Evolutionary conservation across 1,140 invertebrate species (phyloP), one percentile per base, ranked within the genome.

Genomic region (Leptestheria dahalacensis): DNA sequence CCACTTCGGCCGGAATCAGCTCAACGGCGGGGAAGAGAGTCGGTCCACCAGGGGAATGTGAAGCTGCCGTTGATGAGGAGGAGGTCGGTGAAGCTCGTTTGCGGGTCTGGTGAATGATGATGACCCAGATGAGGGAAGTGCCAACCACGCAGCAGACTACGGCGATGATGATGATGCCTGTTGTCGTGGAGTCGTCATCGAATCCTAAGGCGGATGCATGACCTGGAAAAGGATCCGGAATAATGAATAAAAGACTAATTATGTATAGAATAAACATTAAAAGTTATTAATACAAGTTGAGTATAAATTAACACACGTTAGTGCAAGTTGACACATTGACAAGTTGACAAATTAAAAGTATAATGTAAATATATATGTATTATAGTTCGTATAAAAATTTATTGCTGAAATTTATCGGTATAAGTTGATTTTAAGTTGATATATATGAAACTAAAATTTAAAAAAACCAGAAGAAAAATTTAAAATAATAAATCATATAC

Each of bases 111-210:
- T 93, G 92, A 65, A 94, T 92, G 60, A 94, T 85, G 4, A 90
- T 81, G 11, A 92, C 88, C 91, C 91, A 95, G 25, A 93, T 79
- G 11, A 91, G 78, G 0, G 90, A 94, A 2, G 89, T 93, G 3
- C 82, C 80, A 18, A 95, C 86, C 29, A 90, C 84, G 70, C 90
- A 91, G 70, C 87, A 88, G 24, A 92, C 87, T 0, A 92, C 84
- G 2, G 87, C 85, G 58, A 94, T 90, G 64, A 91, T 82, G 64
- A 93, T 85, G 59, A 93, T 82, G 48, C 87, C 87, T 48, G 86
- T 78, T 66, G 88, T 85, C 62, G 71, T 88, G 74, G 71, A 72
- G 61, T 83, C 78, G 66, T 84, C 81, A 1, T 47, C 57, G 6
- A 50, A 20, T 21, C 67, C 71, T 63, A 23, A 9, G 21, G 46